Conservation (phyloP, 92 coral and sea anemone species). For the Diadumene lineata region DNA sequence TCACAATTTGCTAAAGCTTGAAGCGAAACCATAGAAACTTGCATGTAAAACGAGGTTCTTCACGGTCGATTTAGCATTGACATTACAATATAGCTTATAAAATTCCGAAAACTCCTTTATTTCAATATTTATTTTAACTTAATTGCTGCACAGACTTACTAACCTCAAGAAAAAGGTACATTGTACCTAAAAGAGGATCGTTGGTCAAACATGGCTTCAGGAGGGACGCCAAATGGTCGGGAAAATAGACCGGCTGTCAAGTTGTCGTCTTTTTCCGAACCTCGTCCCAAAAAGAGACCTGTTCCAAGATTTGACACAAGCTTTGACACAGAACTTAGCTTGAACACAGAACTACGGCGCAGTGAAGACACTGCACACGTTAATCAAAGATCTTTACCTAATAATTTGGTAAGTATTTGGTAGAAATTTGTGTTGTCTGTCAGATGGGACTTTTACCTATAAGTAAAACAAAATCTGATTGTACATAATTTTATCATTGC, state of each 20-base stretch:
- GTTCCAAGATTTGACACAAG: constrained; percentile 78
- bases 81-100: neutral
- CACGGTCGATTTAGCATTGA: constrained; percentile 5
- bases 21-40: constrained; percentile 12
- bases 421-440: no score
- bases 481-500: no score
- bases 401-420: constrained; percentile 83
- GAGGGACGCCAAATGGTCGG: constrained; percentile 74
- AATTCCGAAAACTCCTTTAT: neutral
- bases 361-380: constrained; percentile 63
- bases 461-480: no score
- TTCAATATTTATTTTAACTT: neutral
- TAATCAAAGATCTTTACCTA: constrained; percentile 80
- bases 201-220: constrained; percentile 73
- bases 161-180: constrained; percentile 26
- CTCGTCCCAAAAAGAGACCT: constrained; percentile 81
- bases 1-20: neutral
- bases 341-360: constrained; percentile 79
- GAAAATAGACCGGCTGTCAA: constrained; percentile 42
- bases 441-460: no score
- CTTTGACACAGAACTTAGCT: constrained; percentile 88
- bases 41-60: neutral
- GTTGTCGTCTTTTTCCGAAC: constrained; percentile 67
- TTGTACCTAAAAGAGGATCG: constrained; percentile 29
- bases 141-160: constrained; percentile 8